Evolutionary conservation across 1,140 invertebrate species (phyloP).

Genomic region (Ladona fulva): DNA sequence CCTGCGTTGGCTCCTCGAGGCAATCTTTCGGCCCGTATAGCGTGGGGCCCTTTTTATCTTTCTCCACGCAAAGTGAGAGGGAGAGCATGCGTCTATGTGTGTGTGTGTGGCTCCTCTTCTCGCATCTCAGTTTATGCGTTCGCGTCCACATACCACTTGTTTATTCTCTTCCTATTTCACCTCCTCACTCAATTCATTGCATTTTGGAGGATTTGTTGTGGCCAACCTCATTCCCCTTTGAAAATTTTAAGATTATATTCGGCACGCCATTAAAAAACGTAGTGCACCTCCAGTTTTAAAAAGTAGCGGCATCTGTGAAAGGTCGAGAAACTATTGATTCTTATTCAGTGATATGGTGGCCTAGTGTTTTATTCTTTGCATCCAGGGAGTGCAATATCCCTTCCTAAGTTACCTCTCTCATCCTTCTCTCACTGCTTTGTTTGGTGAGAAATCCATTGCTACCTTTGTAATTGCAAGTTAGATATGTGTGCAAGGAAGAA

Average conservation of each 20-base stretch:
- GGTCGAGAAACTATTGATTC: not conserved
- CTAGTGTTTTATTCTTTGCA: not conserved
- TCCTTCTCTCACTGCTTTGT: not conserved
- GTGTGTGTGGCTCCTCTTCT: slow-evolving; percentile 19
- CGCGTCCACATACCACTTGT: slow-evolving; percentile 17
- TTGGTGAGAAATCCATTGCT: slow-evolving; percentile 4
- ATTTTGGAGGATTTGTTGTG: slow-evolving; percentile 5
- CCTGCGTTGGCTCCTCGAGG: slow-evolving; percentile 4
- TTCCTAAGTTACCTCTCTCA: not conserved
- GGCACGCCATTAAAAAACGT: not conserved
- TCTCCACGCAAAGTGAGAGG: not conserved
- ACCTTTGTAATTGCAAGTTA: slow-evolving; percentile 1
- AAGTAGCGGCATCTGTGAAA: not conserved
- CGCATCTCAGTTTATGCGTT: slow-evolving; percentile 21
- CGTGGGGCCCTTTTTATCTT: not conserved
- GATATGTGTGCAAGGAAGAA: not conserved
- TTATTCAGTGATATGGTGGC: not conserved
- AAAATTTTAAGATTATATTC: not conserved
- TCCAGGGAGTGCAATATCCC: not conserved
- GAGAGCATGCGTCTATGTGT: not conserved
- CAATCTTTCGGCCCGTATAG: not conserved
- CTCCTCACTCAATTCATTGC: slow-evolving; percentile 11
- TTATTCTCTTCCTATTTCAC: slow-evolving; percentile 13
- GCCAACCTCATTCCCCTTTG: not conserved
- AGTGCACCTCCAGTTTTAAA: not conserved